Percentiles rank a stretch among this genome's conserved stretches.
phyloP scores from a whole-genome alignment of 2,797 vertebrate species.

The Tapirus indicus region DNA sequence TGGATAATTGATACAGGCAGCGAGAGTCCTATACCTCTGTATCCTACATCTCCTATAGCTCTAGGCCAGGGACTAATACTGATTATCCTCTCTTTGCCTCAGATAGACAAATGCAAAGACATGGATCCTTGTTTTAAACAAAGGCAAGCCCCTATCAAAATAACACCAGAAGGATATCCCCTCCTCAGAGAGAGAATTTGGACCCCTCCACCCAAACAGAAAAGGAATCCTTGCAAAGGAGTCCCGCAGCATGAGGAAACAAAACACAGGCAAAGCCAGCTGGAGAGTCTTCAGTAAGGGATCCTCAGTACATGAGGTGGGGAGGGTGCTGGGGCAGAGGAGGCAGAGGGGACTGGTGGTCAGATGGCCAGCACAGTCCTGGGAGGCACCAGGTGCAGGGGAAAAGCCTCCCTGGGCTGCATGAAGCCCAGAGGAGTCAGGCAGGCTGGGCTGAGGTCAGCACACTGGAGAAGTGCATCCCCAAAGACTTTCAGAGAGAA shows the following conservation, averaged over 20 bases:
- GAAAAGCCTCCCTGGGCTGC: neutral
- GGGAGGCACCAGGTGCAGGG: neutral
- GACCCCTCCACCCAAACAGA: neutral
- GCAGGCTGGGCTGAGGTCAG: neutral
- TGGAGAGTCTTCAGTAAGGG: neutral
- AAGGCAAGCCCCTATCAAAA: neutral
- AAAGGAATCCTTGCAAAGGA: neutral
- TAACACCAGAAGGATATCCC: neutral
- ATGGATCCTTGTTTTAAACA: neutral
- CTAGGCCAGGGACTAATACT: neutral
- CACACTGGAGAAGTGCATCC: neutral
- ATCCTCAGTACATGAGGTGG: too few relatives aligned
- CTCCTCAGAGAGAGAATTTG: neutral
- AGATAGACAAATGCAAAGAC: neutral
- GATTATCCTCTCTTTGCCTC: neutral
- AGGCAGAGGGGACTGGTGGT: neutral
- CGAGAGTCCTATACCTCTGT: neutral
- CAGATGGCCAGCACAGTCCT: too few relatives aligned
- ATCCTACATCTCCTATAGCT: neutral
- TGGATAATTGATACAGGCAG: neutral
- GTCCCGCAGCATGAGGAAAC: neutral
- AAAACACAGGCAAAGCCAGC: neutral
- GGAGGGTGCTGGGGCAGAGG: too few relatives aligned
- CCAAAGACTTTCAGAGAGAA: neutral
- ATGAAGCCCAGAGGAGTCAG: neutral